A percentile compares a stretch with the other conserved stretches of the same genome.
phyloP scores from a whole-genome alignment of 1,140 invertebrate species.

The Drosophila gunungcola region DNA sequence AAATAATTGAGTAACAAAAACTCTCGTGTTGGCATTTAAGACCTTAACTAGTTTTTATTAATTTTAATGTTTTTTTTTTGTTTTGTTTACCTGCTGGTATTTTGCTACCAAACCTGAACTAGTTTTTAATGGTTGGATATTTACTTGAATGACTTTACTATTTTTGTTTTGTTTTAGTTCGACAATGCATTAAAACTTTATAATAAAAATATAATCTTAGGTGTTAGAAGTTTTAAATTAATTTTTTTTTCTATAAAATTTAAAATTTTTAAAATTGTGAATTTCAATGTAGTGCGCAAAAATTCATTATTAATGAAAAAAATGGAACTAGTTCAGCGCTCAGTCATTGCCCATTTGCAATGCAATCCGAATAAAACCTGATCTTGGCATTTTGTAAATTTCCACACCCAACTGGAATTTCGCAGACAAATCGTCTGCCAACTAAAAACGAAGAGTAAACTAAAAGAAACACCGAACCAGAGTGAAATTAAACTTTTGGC shows the following conservation, averaged over 20 bases:
- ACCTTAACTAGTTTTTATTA: constrained; percentile 2
- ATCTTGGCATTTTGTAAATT: constrained; percentile 37
- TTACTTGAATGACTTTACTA: not conserved
- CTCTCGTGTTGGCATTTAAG: not conserved
- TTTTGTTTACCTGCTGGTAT: not conserved
- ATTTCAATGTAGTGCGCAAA: no score
- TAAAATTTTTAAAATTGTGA: no score
- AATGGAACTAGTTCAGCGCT: constrained; percentile 19
- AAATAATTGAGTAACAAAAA: not conserved
- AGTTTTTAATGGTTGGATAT: constrained; percentile 1
- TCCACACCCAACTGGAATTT: constrained; percentile 43
- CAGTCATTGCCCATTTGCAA: not conserved
- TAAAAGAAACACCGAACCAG: not conserved
- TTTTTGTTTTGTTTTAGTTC: not conserved
- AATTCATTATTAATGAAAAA: not conserved
- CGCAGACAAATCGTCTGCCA: constrained; percentile 39
- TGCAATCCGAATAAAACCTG: constrained; percentile 31
- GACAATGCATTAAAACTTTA: no score
- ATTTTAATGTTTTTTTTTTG: not conserved
- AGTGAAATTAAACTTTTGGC: constrained; percentile 18
- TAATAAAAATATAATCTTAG: no score
- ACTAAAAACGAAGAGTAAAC: not conserved
- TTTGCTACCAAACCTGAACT: not conserved
- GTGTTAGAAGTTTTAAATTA: no score
- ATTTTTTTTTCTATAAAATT: no score